Evolutionary conservation across 2,888 invertebrate species (phyloP), one percentile per base, ranked within the genome.

Genomic region (Strigamia maritima): DNA sequence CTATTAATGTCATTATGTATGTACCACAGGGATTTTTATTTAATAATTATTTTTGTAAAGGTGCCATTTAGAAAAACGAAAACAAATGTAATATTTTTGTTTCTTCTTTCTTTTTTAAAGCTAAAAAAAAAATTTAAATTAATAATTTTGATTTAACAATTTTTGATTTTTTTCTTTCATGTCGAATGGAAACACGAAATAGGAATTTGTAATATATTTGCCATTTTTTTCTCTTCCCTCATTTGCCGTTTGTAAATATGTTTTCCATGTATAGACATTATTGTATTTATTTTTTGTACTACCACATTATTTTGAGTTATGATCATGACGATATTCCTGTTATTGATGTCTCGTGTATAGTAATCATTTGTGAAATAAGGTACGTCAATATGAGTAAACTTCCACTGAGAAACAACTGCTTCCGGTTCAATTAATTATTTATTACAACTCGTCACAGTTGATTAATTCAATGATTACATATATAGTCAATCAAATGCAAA

Each of bases 201-300:
- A 54, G 54, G 54, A 54, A 54, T 54, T 54, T 54, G 54, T 54
- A 54, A 54, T 54, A 54, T 54, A 54, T 44, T 54, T 16, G 16
- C 54, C 24, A 14, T 28, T 70, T 70, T 70, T 24, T 26, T 28
- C 60, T 28, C 1, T 24, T 28, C 14, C 26, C 70, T 70, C 54
- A 54, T 54, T 70, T 70, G 70, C 70, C 26, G 8, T 70, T 54
- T 70, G 70, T 70, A 70, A 70, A 70, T 70, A 70, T 70, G 28
- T 70, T 70, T 70, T 70, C 28, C 10, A 70, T 26, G 70, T 70
- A 70, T 70, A 70, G 70, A 70, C 54, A 54, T 54, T 54, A n/a
- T 28, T 70, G 70, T 70, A 70, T 70, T 70, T 70, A 70, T 70
- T 70, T 70, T 70, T 70, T 70, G 70, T 70, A 70, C 70, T 26